Evolutionary conservation across 2,113 vertebrate species (phyloP), one percentile per base, ranked within the genome.

Genomic region (Todiramphus chloris): DNA sequence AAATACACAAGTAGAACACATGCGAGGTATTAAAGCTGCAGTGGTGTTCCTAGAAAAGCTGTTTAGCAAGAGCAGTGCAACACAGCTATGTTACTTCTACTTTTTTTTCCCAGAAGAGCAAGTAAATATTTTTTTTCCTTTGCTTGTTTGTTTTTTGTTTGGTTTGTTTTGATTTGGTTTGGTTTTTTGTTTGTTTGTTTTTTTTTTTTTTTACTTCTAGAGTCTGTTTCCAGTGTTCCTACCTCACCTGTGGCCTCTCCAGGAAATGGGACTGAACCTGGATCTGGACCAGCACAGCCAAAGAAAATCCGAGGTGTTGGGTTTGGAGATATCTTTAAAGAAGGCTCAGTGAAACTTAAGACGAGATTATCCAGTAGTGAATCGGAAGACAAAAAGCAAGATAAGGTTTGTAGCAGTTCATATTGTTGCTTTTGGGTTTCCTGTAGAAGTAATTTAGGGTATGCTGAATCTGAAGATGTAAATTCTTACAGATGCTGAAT

Each of bases 291-390:
- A 27, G 96, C 98, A n/a, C 99, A 99, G 95, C 98, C 99, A 95
- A 99, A 99, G 98, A 99, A 99, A 98, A 95, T 99, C 74, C 98
- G 98, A 90, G 99, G 99, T 19, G 68, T 99, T n/a, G 99, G 99
- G 13, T 99, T 99, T 80, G 99, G 99, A 87, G 98, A 99, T 89
- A 99, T 99, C 95, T 99, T 99, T 98, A 98, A 98, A 69, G 98
- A 99, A 97, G 99, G 99, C 8, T 99, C 99, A 6, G 98, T 99
- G 87, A 99, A 99, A 97, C 98, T 99, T 63, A 99, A 98, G 78
- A 96, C 97, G 31, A 98, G 99, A 86, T 96, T 98, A 77, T 96
- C 98, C 19, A 98, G 96, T 93, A 96, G 96, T 60, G 99, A 99
- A 25, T 93, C 86, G 6, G 99, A 99, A 83, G 98, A 99, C n/a